Conservation (phyloP, 2,888 invertebrate genomes). For the Microchrysa polita region DNA sequence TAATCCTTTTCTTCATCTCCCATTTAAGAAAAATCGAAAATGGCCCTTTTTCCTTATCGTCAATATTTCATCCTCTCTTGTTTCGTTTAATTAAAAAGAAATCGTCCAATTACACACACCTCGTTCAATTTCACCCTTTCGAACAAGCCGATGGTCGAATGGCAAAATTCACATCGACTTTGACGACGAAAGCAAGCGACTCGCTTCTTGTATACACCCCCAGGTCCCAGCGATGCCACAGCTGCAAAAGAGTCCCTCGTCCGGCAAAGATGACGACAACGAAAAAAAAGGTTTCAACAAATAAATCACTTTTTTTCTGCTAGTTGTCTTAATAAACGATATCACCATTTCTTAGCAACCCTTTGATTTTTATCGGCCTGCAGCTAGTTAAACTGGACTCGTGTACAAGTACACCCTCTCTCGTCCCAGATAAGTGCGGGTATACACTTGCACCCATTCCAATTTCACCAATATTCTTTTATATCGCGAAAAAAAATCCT, state of each 20-base stretch:
- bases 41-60: conserved; percentile 9
- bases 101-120: conserved; percentile 51
- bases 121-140: conserved; percentile 11
- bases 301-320: conserved; percentile 46
- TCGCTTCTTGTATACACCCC: neutral
- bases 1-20: no score
- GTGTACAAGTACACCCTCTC: neutral
- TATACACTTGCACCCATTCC: neutral
- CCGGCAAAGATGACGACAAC: neutral
- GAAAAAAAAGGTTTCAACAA: conserved; percentile 44
- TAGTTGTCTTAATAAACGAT: conserved; percentile 48
- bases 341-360: conserved; percentile 37
- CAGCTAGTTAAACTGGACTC: neutral
- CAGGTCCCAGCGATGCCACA: conserved; percentile 43
- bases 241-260: conserved; percentile 45
- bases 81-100: conserved; percentile 52
- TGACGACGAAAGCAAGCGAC: conserved; percentile 7
- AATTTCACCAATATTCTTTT: conserved; percentile 21
- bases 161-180: neutral
- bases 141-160: no score
- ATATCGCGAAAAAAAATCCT: conserved; percentile 1
- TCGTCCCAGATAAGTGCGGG: neutral
- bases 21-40: neutral
- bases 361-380: conserved; percentile 16
- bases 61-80: conserved; percentile 45